Evolutionary conservation across 1,140 invertebrate species (phyloP).

Genomic region (Macrotrachela quadricornifera): DNA sequence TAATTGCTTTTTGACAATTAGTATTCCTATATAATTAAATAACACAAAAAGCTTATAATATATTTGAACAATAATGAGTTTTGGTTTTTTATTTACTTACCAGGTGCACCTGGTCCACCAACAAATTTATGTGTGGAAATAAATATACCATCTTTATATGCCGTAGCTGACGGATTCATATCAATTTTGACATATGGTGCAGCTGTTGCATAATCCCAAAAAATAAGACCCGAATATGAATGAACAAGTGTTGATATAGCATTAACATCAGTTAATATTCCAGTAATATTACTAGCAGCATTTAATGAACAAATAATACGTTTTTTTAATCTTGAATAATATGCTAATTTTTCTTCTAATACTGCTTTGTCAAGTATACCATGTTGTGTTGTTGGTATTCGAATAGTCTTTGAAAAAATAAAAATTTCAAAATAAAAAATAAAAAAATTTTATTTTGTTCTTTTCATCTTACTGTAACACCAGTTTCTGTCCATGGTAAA

Average conservation of each 20-base stretch:
- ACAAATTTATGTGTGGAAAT: conserved; percentile 75
- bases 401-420: conserved; percentile 43
- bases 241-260: conserved; percentile 57
- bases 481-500: conserved; percentile 60
- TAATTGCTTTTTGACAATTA: conserved; percentile 44
- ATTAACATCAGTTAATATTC: conserved; percentile 60
- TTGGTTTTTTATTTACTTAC: too few relatives aligned
- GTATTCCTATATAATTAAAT: conserved; percentile 32
- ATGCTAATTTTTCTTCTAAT: conserved; percentile 38
- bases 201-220: conserved; percentile 69
- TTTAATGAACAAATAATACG: conserved; percentile 56
- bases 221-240: conserved; percentile 53
- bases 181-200: conserved; percentile 56
- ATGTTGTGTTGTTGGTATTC: conserved; percentile 50
- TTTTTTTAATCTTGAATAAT: conserved; percentile 12
- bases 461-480: conserved; percentile 65
- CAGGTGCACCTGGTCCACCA: conserved; percentile 61
- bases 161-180: conserved; percentile 47
- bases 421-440: conserved; percentile 50
- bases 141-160: conserved; percentile 67
- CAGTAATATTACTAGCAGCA: conserved; percentile 66
- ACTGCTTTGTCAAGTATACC: conserved; percentile 55
- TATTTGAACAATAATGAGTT: too few relatives aligned
- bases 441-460: neutral
- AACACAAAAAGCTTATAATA: too few relatives aligned